Evolutionary conservation across 2,113 vertebrate genomes (phyloP).

Genomic region (Vireo altiloquus): DNA sequence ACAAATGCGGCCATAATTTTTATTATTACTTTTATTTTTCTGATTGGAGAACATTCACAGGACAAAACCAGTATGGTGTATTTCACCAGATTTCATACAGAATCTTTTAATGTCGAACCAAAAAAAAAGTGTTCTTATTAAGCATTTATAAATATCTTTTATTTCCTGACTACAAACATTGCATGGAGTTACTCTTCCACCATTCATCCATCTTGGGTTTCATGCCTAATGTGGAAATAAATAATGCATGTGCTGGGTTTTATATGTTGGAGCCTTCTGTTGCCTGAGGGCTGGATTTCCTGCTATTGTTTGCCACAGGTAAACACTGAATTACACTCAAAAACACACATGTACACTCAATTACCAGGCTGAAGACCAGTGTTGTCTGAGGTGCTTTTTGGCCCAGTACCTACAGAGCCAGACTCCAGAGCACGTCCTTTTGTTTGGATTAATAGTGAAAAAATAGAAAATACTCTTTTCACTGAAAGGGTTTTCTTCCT

Average conservation of each 20-base stretch:
- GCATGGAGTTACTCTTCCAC: not conserved
- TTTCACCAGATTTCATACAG: not conserved
- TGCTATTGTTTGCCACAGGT: constrained; percentile 1
- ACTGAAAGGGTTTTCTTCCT: not conserved
- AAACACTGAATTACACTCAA: too few species aligned
- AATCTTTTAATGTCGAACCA: not conserved
- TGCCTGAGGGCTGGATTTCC: not conserved
- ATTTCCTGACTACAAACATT: constrained; percentile 4
- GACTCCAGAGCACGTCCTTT: not conserved
- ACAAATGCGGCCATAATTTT: not conserved
- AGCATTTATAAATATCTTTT: constrained; percentile 13
- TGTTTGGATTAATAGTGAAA: not conserved
- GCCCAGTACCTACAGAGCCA: not conserved
- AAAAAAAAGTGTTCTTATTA: not conserved
- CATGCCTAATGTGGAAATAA: not conserved
- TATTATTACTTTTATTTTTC: not conserved
- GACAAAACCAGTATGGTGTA: not conserved
- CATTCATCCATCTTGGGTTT: not conserved
- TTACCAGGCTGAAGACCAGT: not conserved
- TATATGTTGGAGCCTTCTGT: not conserved
- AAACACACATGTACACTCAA: not conserved
- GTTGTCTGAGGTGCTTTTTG: not conserved
- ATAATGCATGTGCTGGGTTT: not conserved
- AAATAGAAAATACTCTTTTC: not conserved
- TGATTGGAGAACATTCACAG: not conserved